Evolutionary conservation across 2,888 invertebrate genomes (phyloP), one percentile per base, ranked within the genome.

Genomic region (Clunio marinus): DNA sequence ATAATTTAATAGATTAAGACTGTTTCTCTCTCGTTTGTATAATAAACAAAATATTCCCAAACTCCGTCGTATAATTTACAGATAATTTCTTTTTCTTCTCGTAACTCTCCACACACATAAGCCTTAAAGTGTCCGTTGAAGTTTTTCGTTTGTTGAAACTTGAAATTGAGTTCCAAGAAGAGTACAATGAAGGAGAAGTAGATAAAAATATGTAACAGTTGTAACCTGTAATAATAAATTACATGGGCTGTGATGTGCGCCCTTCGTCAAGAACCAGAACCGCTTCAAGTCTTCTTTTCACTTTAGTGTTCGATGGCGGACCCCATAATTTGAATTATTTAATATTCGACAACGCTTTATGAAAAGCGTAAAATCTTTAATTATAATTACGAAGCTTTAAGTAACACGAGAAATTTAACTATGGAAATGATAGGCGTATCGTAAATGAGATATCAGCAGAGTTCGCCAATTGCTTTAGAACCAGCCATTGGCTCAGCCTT

Each of bases 141-240:
- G 41, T 41, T 10, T 41, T 41, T 5, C 51, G 51, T 51, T 51
- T 20, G 15, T 51, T 4, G 2, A 13, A 41, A n/a, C 3, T n/a
- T 41, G 41, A 41, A 41, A n/a, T 7, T 15, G 25, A 58, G 25
- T 25, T 58, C 58, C 28, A 17, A 10, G 8, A 7, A n/a, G 51
- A 51, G 22, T 20, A 51, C 20, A 51, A 51, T 51, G 17, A 51
- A 17, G 58, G 13, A 25, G 55, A 20, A 15, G 25, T n/a, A 24
- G 24, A 13, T 2, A 55, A 55, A 55, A 55, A 55, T 55, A 55
- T 68, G 37, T 57, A 68, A 58, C 68, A 59, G 59, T 68, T 68
- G 68, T 68, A 68, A 68, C 68, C 68, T 68, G 58, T 68, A 68
- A 68, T 68, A 68, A 68, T 68, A 58, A 68, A 68, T 59, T 68